phyloP scores from a whole-genome alignment of 2,113 vertebrate species.

The Microtus montanus region DNA sequence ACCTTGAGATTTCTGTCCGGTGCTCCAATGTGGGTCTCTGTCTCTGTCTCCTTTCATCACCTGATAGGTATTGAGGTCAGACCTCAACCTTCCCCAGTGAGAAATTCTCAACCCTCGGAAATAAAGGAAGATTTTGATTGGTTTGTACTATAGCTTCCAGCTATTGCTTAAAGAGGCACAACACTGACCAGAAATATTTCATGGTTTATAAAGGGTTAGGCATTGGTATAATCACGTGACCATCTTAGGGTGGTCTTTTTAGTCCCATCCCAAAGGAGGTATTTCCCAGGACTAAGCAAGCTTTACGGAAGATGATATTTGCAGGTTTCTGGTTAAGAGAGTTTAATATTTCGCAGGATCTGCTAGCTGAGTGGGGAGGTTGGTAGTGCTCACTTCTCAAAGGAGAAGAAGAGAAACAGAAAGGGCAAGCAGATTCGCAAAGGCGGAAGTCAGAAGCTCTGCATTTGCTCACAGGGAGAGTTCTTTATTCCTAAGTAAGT shows the following conservation, averaged over 20 bases:
- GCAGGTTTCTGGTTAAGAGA: background rate
- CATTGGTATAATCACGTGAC: background rate
- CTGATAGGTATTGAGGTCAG: background rate
- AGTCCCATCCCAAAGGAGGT: background rate
- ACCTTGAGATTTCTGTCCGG: too few relatives aligned
- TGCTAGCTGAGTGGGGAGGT: background rate
- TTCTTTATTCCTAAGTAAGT: background rate
- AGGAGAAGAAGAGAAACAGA: background rate
- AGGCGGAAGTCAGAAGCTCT: background rate
- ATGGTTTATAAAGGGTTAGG: background rate
- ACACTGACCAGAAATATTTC: background rate
- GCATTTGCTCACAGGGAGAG: background rate
- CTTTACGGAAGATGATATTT: background rate
- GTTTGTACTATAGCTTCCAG: background rate
- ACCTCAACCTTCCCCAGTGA: background rate
- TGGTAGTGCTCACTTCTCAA: background rate
- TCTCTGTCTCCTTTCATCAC: too few relatives aligned
- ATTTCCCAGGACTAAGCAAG: background rate
- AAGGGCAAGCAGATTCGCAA: background rate
- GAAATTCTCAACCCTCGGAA: background rate
- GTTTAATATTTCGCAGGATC: background rate
- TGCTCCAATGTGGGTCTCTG: too few relatives aligned
- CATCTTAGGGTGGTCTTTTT: background rate
- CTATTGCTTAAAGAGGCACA: background rate
- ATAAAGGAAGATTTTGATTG: background rate